Conservation (phyloP, 2,888 invertebrate species). For the Trachelus tabidus region DNA sequence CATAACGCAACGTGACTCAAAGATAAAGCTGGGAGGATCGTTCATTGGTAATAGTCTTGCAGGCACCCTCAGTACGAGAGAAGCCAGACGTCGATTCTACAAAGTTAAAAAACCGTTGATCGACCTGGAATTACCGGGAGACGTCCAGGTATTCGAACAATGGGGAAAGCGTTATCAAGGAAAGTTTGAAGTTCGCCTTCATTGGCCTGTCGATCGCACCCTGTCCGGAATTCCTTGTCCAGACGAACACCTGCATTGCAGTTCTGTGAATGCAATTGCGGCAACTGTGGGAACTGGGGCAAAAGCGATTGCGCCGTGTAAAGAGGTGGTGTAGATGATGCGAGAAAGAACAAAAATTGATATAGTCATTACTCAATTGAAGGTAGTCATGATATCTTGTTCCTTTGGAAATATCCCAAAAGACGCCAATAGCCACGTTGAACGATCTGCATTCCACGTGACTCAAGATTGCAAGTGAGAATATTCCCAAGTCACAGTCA, state of each 20-base stretch:
- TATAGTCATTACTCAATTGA: background rate
- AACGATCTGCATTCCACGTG: background rate
- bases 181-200: background rate
- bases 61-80: background rate
- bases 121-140: background rate
- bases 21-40: background rate
- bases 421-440: background rate
- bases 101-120: background rate
- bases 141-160: background rate
- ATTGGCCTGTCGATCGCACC: background rate
- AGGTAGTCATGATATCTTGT: background rate
- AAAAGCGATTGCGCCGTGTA: background rate
- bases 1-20: background rate
- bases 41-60: background rate
- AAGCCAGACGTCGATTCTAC: background rate
- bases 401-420: background rate
- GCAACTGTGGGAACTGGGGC: conserved; percentile 11
- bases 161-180: background rate
- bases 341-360: background rate
- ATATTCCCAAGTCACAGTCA: background rate
- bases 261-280: conserved; percentile 2
- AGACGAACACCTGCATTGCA: background rate
- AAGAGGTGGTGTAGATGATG: background rate
- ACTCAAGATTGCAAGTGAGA: background rate
- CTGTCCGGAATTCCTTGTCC: background rate